These are phyloP conservation scores for Coccyzus lansbergi DNA, from an alignment of 2,797 vertebrate genomes.

Conservation along the genomic window DNA sequence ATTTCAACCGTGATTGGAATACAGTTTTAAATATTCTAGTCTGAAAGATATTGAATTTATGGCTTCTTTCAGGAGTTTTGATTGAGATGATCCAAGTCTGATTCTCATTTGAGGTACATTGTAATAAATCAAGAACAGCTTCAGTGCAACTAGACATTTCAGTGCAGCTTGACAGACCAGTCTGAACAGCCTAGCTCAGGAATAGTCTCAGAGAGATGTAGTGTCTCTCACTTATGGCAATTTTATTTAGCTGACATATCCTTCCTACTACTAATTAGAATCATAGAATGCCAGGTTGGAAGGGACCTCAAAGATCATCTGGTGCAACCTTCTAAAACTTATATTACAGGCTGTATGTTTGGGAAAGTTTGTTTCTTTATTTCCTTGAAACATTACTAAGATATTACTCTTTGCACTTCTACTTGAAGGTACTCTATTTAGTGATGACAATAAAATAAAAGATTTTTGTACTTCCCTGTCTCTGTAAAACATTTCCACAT, in stretches of 20 bases:
- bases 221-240: neutral
- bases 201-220: neutral
- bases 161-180: neutral
- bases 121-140: neutral
- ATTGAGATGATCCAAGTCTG: neutral
- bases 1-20: neutral
- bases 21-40: neutral
- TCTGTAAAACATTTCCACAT: neutral
- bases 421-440: neutral
- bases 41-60: neutral
- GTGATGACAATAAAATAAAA: neutral
- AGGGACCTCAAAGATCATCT: too few species aligned
- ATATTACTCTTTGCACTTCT: neutral
- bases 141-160: neutral
- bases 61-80: neutral
- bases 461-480: neutral
- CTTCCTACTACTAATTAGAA: neutral
- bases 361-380: neutral
- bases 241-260: neutral
- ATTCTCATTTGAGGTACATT: neutral
- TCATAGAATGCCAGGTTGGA: too few species aligned
- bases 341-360: neutral
- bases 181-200: neutral
- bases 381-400: neutral
- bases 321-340: neutral